These are phyloP conservation scores for Schizotus pectinicornis DNA, from an alignment of 2,888 invertebrate genomes.

Conservation along the genomic window DNA sequence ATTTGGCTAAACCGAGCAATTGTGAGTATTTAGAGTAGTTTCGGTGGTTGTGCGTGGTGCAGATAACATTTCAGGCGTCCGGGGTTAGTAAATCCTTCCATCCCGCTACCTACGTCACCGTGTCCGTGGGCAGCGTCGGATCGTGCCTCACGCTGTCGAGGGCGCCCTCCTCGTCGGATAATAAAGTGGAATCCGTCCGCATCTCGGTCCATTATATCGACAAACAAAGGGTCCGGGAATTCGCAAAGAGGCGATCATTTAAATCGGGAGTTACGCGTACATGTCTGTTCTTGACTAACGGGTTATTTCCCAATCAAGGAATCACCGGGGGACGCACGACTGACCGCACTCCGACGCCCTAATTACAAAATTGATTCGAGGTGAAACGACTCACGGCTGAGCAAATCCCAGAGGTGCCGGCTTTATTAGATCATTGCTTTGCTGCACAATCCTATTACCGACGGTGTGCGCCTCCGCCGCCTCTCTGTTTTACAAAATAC, in stretches of 20 bases:
- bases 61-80: too few species aligned
- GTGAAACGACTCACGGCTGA: constrained; percentile 53
- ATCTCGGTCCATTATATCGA: constrained; percentile 20
- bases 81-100: too few species aligned
- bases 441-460: constrained; percentile 53
- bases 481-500: constrained; percentile 30
- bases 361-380: constrained; percentile 56
- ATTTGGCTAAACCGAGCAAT: too few species aligned
- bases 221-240: constrained; percentile 21
- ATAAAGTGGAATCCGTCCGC: constrained; percentile 22
- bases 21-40: too few species aligned
- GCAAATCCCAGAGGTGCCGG: constrained; percentile 51
- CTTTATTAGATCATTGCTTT: constrained; percentile 55
- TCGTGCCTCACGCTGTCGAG: too few species aligned
- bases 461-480: constrained; percentile 30
- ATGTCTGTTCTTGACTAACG: constrained; percentile 37
- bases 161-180: constrained; percentile 14
- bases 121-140: too few species aligned
- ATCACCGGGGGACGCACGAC: constrained; percentile 48
- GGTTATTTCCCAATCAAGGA: constrained; percentile 51
- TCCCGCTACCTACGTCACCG: too few species aligned
- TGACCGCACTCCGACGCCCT: constrained; percentile 48
- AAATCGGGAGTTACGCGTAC: constrained; percentile 21
- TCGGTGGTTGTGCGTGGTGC: too few species aligned
- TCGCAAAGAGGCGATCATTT: constrained; percentile 26